Evolutionary conservation across 1,140 invertebrate genomes (phyloP), one percentile per base, ranked within the genome.

Genomic region (Hormaphis cornu): DNA sequence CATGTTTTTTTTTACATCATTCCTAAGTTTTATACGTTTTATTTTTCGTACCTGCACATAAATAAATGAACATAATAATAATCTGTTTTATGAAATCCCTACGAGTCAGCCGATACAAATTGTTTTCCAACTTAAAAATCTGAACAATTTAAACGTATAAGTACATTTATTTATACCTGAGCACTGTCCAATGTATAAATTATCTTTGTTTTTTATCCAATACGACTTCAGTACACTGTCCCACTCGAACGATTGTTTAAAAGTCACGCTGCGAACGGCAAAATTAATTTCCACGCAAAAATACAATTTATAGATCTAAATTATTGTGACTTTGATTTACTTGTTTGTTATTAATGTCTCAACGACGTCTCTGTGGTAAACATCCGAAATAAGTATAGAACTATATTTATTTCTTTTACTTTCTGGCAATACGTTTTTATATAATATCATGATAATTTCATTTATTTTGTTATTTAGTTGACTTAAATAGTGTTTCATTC

Each of bases 211-310:
- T 75, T 88, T 90, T 3, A 88, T 79, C 92, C 92, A 95, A 76
- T 95, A 95, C 79, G 94, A 95, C 72, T 91, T 80, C 66, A 96
- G 80, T 78, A 95, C 91, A 76, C 89, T 92, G 78, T 94, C 90
- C 92, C 93, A 96, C 73, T 91, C 86, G 75, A 95, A 96, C 77
- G 95, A 91, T 69, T 84, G 79, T 0, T 84, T 84, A 76, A 90
- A 86, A 28, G 88, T 85, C 33, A 95, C 86, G 77, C 61, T 66
- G 30, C 9, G 30, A 61, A 30, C 28, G 14, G 18, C 6, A n/a
- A 12, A n/a, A 44, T 7, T 9, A n/a, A 42, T 35, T 30, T 2
- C n/a, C n/a, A n/a, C n/a, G n/a, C n/a, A n/a, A n/a, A n/a, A n/a
- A n/a, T n/a, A n/a, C n/a, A n/a, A n/a, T n/a, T n/a, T n/a, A n/a